Percentiles rank a stretch among this genome's conserved stretches.
Evolutionary conservation across 2,113 vertebrate genomes (phyloP).

Genomic region (Coptodon rendalli): DNA sequence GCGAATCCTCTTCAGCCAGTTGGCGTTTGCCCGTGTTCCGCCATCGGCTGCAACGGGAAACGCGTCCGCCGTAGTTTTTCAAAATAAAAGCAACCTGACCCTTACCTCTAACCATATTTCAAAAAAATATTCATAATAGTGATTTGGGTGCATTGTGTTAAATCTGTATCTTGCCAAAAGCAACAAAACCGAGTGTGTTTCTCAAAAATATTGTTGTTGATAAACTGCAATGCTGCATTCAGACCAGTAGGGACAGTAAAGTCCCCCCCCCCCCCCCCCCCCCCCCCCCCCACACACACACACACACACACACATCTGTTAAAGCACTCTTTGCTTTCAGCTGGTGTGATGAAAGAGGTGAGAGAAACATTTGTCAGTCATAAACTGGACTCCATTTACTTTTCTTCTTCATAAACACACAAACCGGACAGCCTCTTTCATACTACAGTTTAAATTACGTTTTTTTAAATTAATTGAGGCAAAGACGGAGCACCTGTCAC

Average conservation of each 20-base stretch:
- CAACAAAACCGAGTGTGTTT: background rate
- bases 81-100: background rate
- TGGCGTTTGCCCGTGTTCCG: background rate
- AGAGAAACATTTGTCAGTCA: background rate
- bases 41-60: background rate
- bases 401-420: background rate
- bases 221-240: background rate
- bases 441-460: background rate
- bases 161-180: background rate
- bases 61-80: background rate
- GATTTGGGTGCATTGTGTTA: background rate
- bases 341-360: background rate
- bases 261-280: no score
- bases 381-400: background rate
- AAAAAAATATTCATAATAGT: background rate
- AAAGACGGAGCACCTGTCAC: background rate
- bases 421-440: background rate
- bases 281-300: background rate
- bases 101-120: fast-evolving
- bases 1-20: background rate
- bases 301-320: background rate
- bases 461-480: background rate
- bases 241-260: background rate
- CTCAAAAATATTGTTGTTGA: background rate
- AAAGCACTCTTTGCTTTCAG: background rate